phyloP scores from a whole-genome alignment of 2,113 vertebrate species.

The Planiliza haematocheilus region DNA sequence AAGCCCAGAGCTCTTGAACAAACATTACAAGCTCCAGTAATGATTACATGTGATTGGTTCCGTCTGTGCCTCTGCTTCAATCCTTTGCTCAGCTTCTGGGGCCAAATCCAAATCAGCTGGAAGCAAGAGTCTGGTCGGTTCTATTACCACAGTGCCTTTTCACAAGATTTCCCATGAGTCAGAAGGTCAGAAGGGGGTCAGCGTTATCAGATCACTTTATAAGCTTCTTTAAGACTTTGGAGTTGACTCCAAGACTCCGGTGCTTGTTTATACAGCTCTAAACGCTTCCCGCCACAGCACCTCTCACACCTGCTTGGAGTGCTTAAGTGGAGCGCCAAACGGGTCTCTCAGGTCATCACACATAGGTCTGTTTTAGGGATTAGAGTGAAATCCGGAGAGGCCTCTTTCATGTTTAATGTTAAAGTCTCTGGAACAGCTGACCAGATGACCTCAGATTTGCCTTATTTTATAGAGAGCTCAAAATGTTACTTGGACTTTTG shows the following conservation, averaged over 20 bases:
- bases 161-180: not conserved
- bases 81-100: not conserved
- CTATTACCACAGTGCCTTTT: not conserved
- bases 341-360: constrained; percentile 27
- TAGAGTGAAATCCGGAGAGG: constrained; percentile 6
- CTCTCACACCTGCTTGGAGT: constrained; percentile 14
- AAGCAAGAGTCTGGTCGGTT: not conserved
- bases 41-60: not conserved
- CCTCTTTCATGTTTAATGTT: not conserved
- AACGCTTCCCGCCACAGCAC: constrained; percentile 4
- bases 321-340: not conserved
- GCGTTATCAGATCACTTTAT: not conserved
- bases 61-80: not conserved
- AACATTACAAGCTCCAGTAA: not conserved
- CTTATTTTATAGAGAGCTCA: constrained; percentile 1
- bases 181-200: not conserved
- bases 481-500: not conserved
- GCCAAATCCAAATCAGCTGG: not conserved
- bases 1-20: not conserved
- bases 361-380: constrained; percentile 20
- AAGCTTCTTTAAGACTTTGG: not conserved
- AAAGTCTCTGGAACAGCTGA: not conserved
- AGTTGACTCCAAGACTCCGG: not conserved
- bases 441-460: not conserved
- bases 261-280: constrained; percentile 10